Evolutionary conservation across 2,797 vertebrate species (phyloP).

Genomic region (Setipinna tenuifilis): DNA sequence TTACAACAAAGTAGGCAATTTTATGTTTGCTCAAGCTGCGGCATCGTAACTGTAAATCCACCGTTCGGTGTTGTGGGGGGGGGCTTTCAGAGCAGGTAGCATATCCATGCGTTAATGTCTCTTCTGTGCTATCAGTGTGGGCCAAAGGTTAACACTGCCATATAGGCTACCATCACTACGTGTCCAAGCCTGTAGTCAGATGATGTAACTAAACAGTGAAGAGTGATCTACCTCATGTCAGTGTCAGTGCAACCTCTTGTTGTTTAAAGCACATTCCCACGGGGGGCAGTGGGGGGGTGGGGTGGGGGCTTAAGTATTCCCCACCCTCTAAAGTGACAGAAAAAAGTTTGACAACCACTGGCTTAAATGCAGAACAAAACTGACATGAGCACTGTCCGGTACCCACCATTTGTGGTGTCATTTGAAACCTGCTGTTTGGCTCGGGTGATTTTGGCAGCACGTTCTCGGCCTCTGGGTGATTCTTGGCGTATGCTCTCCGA

Average conservation of each 20-base stretch:
- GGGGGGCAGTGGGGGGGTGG: too few relatives aligned
- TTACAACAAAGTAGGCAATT: neutral
- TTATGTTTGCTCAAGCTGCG: neutral
- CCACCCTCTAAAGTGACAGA: too few relatives aligned
- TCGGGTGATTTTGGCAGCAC: constrained; percentile 23
- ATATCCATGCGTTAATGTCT: neutral
- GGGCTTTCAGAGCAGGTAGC: neutral
- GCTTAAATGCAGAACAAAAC: neutral
- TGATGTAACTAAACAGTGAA: neutral
- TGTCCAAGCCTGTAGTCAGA: neutral
- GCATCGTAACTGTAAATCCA: neutral
- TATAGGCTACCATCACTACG: neutral
- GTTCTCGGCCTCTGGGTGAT: constrained; percentile 24
- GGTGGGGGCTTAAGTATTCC: too few relatives aligned
- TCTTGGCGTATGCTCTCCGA: constrained; percentile 63
- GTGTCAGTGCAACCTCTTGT: too few relatives aligned
- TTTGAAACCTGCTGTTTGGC: constrained; percentile 43
- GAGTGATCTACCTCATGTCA: too few relatives aligned
- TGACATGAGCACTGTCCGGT: neutral
- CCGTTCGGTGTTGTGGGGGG: neutral
- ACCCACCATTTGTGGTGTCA: constrained; percentile 51
- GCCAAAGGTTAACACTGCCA: neutral
- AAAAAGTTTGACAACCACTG: too few relatives aligned
- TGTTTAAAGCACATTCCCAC: too few relatives aligned
- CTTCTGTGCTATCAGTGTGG: neutral